A percentile compares a stretch with the other conserved stretches of the same genome.
phyloP scores from a whole-genome alignment of 2,888 invertebrate species.

The Torymus tubicola region DNA sequence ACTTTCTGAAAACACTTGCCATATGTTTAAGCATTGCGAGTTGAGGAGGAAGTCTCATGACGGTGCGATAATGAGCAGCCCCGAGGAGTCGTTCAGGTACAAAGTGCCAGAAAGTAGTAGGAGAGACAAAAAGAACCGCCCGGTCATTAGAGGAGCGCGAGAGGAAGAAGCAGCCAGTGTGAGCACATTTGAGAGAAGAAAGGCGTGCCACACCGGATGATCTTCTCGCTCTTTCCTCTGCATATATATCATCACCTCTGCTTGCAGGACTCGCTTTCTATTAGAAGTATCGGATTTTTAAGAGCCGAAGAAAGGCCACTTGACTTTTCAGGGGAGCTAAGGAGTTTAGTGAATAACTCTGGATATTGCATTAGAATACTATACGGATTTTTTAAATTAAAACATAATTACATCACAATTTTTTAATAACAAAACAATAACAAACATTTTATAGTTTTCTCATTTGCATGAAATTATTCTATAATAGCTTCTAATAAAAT shows the following conservation, averaged over 20 bases:
- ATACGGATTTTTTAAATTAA: too few species aligned
- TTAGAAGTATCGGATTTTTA: not conserved
- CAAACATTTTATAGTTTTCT: too few species aligned
- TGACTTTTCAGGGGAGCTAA: too few species aligned
- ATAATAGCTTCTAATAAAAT: too few species aligned
- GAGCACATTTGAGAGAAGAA: not conserved
- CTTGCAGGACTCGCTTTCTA: conserved; percentile 1
- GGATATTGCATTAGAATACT: too few species aligned
- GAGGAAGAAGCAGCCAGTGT: conserved; percentile 49
- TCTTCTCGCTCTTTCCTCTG: not conserved
- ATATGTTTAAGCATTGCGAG: too few species aligned
- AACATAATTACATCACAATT: too few species aligned
- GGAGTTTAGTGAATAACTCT: too few species aligned
- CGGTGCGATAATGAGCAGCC: not conserved
- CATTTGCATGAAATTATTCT: too few species aligned
- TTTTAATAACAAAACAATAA: too few species aligned
- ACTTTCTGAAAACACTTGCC: not conserved
- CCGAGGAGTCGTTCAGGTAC: conserved; percentile 17
- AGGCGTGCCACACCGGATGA: conserved; percentile 15
- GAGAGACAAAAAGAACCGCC: conserved; percentile 62
- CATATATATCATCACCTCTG: not conserved
- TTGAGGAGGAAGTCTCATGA: not conserved
- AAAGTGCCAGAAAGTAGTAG: conserved; percentile 7
- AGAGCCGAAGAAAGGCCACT: too few species aligned
- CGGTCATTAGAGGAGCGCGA: conserved; percentile 62